These are phyloP conservation scores for Catocala nupta DNA, from an alignment of 2,888 invertebrate species.

Conservation along the genomic window DNA sequence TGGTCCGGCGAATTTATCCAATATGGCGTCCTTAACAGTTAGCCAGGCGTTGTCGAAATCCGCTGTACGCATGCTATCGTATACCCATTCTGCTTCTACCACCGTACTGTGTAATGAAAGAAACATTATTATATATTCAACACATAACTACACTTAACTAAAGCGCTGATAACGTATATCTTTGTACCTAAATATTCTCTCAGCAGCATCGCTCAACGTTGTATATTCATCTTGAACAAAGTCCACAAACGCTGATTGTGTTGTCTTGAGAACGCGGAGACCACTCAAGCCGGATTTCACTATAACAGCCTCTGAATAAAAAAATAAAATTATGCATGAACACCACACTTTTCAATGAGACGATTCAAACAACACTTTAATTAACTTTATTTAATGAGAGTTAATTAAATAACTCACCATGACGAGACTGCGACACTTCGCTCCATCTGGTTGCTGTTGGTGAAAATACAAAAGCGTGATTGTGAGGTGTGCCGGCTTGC, in stretches of 20 bases:
- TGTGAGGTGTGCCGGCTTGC: slow-evolving; percentile 86
- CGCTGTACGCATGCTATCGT: slow-evolving; percentile 88
- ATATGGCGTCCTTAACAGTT: slow-evolving; percentile 90
- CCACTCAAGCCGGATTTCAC: slow-evolving; percentile 91
- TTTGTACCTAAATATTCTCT: slow-evolving; percentile 89
- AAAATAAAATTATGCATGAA: slow-evolving; percentile 26
- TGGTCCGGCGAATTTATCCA: slow-evolving; percentile 92
- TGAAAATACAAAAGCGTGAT: slow-evolving; percentile 92
- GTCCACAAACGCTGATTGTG: slow-evolving; percentile 93
- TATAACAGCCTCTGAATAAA: slow-evolving; percentile 79
- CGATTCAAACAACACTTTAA: not conserved
- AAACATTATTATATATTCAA: slow-evolving; percentile 6
- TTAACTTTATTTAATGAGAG: not conserved
- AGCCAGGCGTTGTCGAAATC: slow-evolving; percentile 91
- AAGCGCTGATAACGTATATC: not conserved
- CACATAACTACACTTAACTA: not conserved
- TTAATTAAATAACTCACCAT: slow-evolving; percentile 83
- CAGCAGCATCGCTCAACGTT: slow-evolving; percentile 91
- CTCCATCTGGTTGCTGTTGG: slow-evolving; percentile 90
- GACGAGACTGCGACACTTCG: slow-evolving; percentile 89
- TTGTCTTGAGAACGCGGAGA: slow-evolving; percentile 92
- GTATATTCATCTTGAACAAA: slow-evolving; percentile 93
- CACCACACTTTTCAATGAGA: not conserved
- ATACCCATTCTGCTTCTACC: slow-evolving; percentile 92
- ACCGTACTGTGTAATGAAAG: slow-evolving; percentile 86